A percentile compares a stretch with the other conserved stretches of the same genome.
Evolutionary conservation across 2,797 vertebrate species (phyloP).

Genomic region (Crenichthys baileyi): DNA sequence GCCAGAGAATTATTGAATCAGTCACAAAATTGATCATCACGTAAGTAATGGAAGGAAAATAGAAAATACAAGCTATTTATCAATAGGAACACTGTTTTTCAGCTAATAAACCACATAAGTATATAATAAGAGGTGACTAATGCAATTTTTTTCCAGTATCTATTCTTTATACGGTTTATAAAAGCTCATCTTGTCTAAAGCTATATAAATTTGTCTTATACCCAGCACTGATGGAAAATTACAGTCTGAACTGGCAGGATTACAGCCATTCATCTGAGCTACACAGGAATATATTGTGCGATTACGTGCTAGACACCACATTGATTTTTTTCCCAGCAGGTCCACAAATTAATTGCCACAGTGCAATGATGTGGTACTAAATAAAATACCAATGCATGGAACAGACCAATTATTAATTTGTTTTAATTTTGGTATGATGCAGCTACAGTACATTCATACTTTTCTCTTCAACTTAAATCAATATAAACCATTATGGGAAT

Average conservation of each 20-base stretch:
- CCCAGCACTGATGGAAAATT: slow-evolving; percentile 38
- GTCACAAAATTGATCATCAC: slow-evolving; percentile 41
- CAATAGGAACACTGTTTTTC: slow-evolving; percentile 21
- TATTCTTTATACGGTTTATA: slow-evolving; percentile 2
- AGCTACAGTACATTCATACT: slow-evolving; percentile 48
- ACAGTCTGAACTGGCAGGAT: slow-evolving; percentile 33
- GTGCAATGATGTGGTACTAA: slow-evolving; percentile 44
- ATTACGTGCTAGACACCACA: slow-evolving; percentile 56
- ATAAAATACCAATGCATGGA: slow-evolving; percentile 36
- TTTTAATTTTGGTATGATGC: slow-evolving; percentile 52
- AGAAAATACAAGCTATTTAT: slow-evolving; percentile 4
- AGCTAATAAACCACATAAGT: slow-evolving; percentile 8
- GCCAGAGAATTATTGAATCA: slow-evolving; percentile 23
- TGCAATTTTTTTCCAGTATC: background rate
- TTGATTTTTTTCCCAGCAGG: slow-evolving; percentile 61
- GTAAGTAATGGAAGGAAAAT: slow-evolving; percentile 16
- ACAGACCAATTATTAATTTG: slow-evolving; percentile 64
- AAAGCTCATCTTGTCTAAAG: slow-evolving; percentile 15
- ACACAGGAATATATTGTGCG: slow-evolving; percentile 41
- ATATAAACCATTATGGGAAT: slow-evolving; percentile 63
- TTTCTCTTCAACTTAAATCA: slow-evolving; percentile 65
- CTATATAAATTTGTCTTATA: slow-evolving; percentile 28
- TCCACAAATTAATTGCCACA: slow-evolving; percentile 55
- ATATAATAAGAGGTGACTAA: background rate
- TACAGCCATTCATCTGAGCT: slow-evolving; percentile 40